phyloP scores from a whole-genome alignment of 2,888 invertebrate genomes.

The Harpagoxenus sublaevis region DNA sequence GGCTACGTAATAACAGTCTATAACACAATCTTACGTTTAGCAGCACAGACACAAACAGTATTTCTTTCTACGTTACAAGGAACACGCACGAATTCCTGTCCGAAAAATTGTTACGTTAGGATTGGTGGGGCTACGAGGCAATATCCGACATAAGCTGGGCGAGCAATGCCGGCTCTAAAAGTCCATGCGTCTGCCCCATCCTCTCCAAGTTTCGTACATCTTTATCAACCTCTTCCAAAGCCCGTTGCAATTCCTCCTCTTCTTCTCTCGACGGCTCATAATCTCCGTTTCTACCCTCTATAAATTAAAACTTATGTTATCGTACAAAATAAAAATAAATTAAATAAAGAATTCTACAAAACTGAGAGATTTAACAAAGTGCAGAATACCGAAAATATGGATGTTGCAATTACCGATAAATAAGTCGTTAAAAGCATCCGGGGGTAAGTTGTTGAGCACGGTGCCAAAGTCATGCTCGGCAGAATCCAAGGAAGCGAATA shows the following conservation, averaged over 20 bases:
- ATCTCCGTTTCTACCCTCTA: slow-evolving; percentile 91
- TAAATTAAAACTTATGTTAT: slow-evolving; percentile 67
- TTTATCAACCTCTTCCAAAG: slow-evolving; percentile 92
- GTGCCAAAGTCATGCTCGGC: slow-evolving; percentile 93
- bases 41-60: slow-evolving; percentile 82
- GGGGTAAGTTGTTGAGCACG: slow-evolving; percentile 92
- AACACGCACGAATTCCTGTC: slow-evolving; percentile 77
- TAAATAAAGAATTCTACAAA: background rate
- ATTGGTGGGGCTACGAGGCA: slow-evolving; percentile 84
- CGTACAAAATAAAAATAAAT: background rate
- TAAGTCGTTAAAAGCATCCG: slow-evolving; percentile 94
- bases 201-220: slow-evolving; percentile 91
- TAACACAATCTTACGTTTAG: slow-evolving; percentile 76
- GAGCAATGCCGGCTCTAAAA: slow-evolving; percentile 88
- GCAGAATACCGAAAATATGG: background rate
- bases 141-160: slow-evolving; percentile 86
- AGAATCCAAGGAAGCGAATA: slow-evolving; percentile 84
- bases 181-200: slow-evolving; percentile 88
- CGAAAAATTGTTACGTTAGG: slow-evolving; percentile 69
- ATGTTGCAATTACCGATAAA: slow-evolving; percentile 89
- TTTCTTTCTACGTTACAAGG: slow-evolving; percentile 76
- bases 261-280: slow-evolving; percentile 92
- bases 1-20: slow-evolving; percentile 70
- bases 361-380: background rate
- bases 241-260: slow-evolving; percentile 95